phyloP scores from a whole-genome alignment of 2,113 vertebrate species.

The Indicator maculatus region DNA sequence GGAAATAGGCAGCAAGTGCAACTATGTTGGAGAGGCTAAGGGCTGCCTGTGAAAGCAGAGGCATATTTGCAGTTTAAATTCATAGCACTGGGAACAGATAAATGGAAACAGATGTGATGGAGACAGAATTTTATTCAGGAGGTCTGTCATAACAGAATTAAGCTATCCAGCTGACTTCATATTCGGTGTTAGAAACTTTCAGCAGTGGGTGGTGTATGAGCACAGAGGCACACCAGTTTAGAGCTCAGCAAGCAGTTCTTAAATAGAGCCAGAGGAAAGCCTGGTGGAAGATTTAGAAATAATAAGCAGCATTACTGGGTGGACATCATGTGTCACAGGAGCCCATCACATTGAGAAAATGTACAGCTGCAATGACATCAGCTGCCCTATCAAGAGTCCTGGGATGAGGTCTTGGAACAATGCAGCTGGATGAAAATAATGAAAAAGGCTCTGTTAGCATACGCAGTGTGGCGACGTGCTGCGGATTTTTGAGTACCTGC shows the following conservation, averaged over 20 bases:
- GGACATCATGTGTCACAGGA: slow-evolving; percentile 21
- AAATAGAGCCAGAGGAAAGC: slow-evolving; percentile 21
- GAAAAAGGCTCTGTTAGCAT: not conserved
- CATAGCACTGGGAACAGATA: not conserved
- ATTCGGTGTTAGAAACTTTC: not conserved
- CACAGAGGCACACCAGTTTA: not conserved
- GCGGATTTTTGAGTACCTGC: not conserved
- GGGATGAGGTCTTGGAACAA: not conserved
- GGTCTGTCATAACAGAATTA: slow-evolving; percentile 34
- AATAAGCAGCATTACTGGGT: not conserved
- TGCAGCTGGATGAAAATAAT: not conserved
- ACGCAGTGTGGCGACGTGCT: not conserved
- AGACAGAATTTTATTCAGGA: slow-evolving; percentile 36
- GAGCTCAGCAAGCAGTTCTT: slow-evolving; percentile 11
- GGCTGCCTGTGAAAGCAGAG: not conserved
- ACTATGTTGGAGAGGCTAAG: not conserved
- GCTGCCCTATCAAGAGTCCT: not conserved
- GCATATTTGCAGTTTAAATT: slow-evolving; percentile 11
- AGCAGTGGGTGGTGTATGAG: slow-evolving; percentile 37
- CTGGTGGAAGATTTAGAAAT: slow-evolving; percentile 5
- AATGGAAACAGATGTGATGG: slow-evolving; percentile 41
- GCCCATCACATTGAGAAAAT: not conserved
- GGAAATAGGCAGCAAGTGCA: not conserved
- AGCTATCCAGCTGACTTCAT: slow-evolving; percentile 45
- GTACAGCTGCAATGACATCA: slow-evolving; percentile 21